Evolutionary conservation across 30 jellyfish, hydroid and myxozoan genomes (phyloP), one percentile per base, ranked within the genome.

Genomic region (Hydractinia symbiolongicarpus): DNA sequence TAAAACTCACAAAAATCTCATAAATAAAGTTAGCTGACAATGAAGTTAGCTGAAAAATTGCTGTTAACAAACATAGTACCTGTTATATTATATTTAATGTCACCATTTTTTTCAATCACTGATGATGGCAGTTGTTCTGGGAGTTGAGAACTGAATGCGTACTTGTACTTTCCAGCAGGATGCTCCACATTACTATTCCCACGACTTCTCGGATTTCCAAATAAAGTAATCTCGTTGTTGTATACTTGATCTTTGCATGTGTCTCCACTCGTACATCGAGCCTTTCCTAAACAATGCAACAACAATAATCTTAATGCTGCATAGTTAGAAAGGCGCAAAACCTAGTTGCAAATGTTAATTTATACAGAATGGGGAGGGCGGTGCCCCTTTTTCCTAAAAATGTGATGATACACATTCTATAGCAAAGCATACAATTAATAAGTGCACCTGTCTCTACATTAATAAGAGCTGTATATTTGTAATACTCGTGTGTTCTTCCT

Each of bases 41-140:
- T 30, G 44, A 30, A n/a, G n/a, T n/a, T n/a, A n/a, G n/a, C n/a
- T 30, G 44, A 30, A 30, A 30, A 30, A 30, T 30, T 30, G 44
- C 44, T 30, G 44, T 30, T 30, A 30, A 30, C 44, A 30, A 30
- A 30, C 44, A 30, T 30, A 30, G 44, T 10, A 77, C 85, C 85
- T 77, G 81, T 52, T 5, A 77, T 52, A 15, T 16, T 77, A 14
- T 77, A 77, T 11, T 53, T 52, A 53, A 77, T 77, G 16, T 40
- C 30, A 54, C 79, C 85, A 15, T 60, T 60, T 9, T 11, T 55
- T 66, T 54, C 74, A 17, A 17, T 60, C 11, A 60, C 79, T 60
- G 85, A 52, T 54, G 79, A 20, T 19, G 85, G 85, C 9, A 77
- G 55, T 61, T 77, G 16, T 1, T 55, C 79, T 9, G 85, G 85